Base-by-base conservation (phyloP, 2,888 invertebrate genomes). In the Xanthorhoe designata region DNA sequence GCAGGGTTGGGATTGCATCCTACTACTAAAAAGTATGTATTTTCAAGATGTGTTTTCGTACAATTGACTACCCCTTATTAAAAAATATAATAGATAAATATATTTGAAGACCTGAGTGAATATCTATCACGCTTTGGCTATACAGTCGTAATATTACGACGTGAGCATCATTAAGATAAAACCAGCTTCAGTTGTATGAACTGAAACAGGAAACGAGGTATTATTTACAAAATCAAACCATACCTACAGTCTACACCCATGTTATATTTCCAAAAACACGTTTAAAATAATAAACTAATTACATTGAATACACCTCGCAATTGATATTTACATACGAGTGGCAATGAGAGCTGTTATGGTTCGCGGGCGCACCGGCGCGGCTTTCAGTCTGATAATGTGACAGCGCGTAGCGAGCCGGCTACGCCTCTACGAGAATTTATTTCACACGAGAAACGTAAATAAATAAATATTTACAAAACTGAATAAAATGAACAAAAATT, bases 391-490 rank as follows among this genome's bases (percentile, higher is more conserved):
- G 83, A 83, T 80, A 81, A 78, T 79, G 80, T 82, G 83, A 82
- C 85, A 82, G 84, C 81, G 79, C 84, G 86, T 82, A 87, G 86
- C 82, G 78, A 77, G 79, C 83, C 83, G 83, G 81, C 83, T 84
- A 83, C 82, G 83, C 78, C 81, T 81, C 77, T 70, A 71, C 70
- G 73, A 70, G 67, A 68, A 77, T 72, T 74, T 72, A 63, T 47
- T 57, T 35, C 68, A 70, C 72, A 72, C 75, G 75, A 72, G 75
- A 75, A 75, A 76, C 77, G 75, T 58, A 65, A 67, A 74, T 68
- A 69, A 71, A 66, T 75, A 75, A 59, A 18, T 29, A 2, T 50
- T 6, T 3, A 13, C 2, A n/a, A 32, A 64, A 58, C 19, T 49
- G 2, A 49, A 53, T 19, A 61, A 35, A 15, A 42, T 61, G 38